phyloP scores from a whole-genome alignment of 1,140 invertebrate species.

The Bombus breviceps region DNA sequence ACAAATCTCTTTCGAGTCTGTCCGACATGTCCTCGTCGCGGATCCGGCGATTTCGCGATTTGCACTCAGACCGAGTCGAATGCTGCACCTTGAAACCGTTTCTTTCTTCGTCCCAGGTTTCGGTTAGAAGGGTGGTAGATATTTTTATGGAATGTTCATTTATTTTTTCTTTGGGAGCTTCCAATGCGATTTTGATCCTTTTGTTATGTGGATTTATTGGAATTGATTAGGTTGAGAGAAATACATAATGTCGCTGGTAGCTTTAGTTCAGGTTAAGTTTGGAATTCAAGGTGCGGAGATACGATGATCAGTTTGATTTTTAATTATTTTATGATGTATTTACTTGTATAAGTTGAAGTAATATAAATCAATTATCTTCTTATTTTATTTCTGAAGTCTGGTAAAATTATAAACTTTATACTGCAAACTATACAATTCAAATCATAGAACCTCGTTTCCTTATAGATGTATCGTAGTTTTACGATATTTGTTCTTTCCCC shows the following conservation, averaged over 20 bases:
- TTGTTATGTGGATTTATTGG: conserved; percentile 6
- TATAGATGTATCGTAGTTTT: no score
- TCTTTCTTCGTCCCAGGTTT: not conserved
- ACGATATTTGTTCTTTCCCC: no score
- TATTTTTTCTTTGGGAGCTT: not conserved
- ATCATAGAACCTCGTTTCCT: no score
- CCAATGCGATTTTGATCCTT: not conserved
- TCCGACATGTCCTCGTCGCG: conserved; percentile 6
- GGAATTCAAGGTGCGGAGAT: not conserved
- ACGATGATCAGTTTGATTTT: not conserved
- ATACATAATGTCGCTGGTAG: not conserved
- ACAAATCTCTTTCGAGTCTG: conserved; percentile 49
- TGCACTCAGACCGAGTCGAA: conserved; percentile 51
- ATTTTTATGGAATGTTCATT: not conserved
- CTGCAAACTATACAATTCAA: no score
- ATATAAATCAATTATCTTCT: no score
- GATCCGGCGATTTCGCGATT: conserved; percentile 62
- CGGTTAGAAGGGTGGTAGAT: not conserved
- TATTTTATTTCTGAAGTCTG: no score
- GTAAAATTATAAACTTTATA: no score
- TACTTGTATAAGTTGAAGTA: no score
- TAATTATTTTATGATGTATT: no score
- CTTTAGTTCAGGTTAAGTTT: not conserved
- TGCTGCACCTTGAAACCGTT: conserved; percentile 22
- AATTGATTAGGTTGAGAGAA: conserved; percentile 5